Evolutionary conservation across 2,888 invertebrate species (phyloP), one percentile per base, ranked within the genome.

Genomic region (Lydus trimaculatus): DNA sequence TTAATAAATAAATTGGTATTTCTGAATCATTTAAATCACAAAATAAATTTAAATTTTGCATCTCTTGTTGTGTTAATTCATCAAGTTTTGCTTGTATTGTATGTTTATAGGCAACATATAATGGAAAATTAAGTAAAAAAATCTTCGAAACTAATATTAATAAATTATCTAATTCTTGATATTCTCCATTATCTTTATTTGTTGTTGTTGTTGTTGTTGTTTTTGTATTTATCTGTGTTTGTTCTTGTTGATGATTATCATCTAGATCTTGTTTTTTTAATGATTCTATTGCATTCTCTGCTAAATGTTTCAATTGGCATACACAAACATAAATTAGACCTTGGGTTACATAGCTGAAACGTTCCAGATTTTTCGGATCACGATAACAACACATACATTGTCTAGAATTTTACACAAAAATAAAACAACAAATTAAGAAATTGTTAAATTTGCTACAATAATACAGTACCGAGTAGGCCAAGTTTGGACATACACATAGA

Each of bases 351-450:
- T 94, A 89, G 85, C 95, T 95, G 84, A 97, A 94, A 76, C 95
- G 90, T 83, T 97, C 97, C 86, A 95, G 94, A 86, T 97, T 97
- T 85, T 96, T 96, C 67, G 91, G 90, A 87, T 97, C 97, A 78
- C 96, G 90, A 85, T 95, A 97, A 86, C 96, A 94, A 86, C 97
- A 97, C 92, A 96, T 95, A 84, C 97, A 97, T 87, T 97, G 97
- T 84, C 96, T 95, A 85, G 70, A 90, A 82, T 74, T 61, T 15
- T 17, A 48, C n/a, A 43, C 6, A n/a, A 17, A 17, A 2, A n/a
- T n/a, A n/a, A n/a, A n/a, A n/a, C n/a, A 43, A n/a, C 3, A 8
- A 31, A 5, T 31, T 58, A 23, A 61, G 31, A 17, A 66, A 67
- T 23, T 62, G 66, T 63, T 65, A 62, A 43, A 67, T 33, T 64